These are phyloP conservation scores for Andrena marginata DNA, from an alignment of 2,888 invertebrate species.

Conservation along the genomic window DNA sequence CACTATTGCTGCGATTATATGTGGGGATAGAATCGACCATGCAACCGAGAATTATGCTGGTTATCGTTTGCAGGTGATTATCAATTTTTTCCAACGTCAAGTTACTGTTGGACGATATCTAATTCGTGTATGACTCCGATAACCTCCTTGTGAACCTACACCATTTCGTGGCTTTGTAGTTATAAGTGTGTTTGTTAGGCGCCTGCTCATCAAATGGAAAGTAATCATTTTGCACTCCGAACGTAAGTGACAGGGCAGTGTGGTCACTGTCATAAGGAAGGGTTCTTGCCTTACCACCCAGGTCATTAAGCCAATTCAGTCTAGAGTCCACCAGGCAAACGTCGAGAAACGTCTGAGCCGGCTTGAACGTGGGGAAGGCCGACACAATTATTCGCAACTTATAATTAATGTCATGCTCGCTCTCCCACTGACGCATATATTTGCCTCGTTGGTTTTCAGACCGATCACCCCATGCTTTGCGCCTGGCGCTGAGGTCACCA, in stretches of 20 bases:
- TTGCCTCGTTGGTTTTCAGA: no score
- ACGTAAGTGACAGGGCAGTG: background rate
- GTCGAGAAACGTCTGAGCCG: no score
- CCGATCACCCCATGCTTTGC: no score
- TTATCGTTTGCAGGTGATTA: background rate
- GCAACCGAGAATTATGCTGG: background rate
- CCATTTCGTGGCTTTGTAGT: no score
- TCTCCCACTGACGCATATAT: no score
- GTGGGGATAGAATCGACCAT: background rate
- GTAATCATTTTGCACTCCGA: background rate
- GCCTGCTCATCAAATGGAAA: background rate
- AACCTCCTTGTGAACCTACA: background rate
- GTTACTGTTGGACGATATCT: background rate
- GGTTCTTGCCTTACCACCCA: background rate
- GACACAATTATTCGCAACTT: no score
- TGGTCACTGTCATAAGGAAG: slow-evolving; percentile 16
- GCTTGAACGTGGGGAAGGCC: no score
- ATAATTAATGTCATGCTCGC: no score
- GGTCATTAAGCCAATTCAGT: no score
- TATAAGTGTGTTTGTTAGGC: background rate
- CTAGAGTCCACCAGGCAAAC: no score
- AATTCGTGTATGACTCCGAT: background rate
- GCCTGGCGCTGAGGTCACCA: no score
- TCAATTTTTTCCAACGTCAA: background rate
- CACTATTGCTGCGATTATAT: background rate